A percentile compares a stretch with the other conserved stretches of the same genome.
phyloP scores from a whole-genome alignment of 1,140 invertebrate genomes.

The Lerema accius region DNA sequence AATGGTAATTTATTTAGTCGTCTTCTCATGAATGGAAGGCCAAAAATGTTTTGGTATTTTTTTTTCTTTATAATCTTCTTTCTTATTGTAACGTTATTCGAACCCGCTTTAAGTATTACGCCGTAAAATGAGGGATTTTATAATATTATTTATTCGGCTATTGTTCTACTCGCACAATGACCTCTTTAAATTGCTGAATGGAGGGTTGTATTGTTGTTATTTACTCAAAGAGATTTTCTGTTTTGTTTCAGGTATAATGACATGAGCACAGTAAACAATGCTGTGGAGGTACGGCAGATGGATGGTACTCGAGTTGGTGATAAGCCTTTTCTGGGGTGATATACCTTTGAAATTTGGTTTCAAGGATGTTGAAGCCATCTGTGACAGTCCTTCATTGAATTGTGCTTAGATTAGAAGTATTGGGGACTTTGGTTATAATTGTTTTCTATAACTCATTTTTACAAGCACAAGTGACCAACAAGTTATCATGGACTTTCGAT shows the following conservation, averaged over 20 bases:
- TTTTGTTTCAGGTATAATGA: constrained; percentile 33
- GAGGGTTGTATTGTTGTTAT: neutral
- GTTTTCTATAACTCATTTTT: too few relatives aligned
- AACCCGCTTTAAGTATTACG: neutral
- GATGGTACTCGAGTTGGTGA: neutral
- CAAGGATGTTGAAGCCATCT: neutral
- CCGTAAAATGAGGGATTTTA: constrained; percentile 22
- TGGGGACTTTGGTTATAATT: too few relatives aligned
- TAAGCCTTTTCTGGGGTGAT: neutral
- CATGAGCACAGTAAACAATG: neutral
- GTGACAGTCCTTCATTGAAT: too few relatives aligned
- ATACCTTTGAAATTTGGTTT: neutral
- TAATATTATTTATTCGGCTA: constrained; percentile 16
- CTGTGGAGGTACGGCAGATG: neutral
- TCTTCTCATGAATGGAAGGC: too few relatives aligned
- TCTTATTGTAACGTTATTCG: neutral
- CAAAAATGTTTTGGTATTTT: too few relatives aligned
- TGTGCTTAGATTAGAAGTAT: too few relatives aligned
- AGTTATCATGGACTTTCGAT: too few relatives aligned
- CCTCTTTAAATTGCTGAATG: constrained; percentile 1
- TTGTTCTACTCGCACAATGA: constrained; percentile 16
- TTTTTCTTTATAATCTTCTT: too few relatives aligned
- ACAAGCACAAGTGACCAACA: too few relatives aligned
- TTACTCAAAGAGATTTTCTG: constrained; percentile 10
- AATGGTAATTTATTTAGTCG: too few relatives aligned